Evolutionary conservation across 2,888 invertebrate genomes (phyloP).

Genomic region (Pantelozetes paolii): DNA sequence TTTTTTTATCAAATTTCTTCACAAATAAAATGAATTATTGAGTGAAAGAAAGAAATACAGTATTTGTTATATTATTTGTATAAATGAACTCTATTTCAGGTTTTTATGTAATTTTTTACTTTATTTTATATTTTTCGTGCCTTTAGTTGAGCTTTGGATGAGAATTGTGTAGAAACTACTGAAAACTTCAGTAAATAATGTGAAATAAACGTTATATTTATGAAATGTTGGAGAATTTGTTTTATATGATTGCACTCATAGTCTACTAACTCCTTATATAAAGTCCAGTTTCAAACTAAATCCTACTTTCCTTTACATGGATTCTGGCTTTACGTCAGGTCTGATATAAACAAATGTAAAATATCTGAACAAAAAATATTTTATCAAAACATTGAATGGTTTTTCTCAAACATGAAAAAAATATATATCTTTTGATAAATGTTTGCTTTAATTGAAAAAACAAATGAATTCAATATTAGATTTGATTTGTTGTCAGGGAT

Average conservation of each 20-base stretch:
- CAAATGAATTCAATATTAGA: conserved; percentile 7
- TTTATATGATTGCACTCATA: too few relatives aligned
- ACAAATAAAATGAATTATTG: conserved; percentile 12
- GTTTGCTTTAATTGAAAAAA: conserved; percentile 15
- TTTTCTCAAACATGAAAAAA: too few relatives aligned
- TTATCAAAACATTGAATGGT: too few relatives aligned
- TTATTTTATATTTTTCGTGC: conserved; percentile 24
- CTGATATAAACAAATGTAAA: background rate
- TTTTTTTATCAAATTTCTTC: too few relatives aligned
- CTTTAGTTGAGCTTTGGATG: background rate
- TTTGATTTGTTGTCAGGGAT: conserved; percentile 24
- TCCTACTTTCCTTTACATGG: background rate
- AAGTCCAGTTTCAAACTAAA: too few relatives aligned
- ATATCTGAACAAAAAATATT: too few relatives aligned
- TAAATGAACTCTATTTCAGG: background rate
- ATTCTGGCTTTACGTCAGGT: background rate
- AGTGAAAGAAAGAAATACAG: background rate
- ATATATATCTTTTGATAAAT: background rate
- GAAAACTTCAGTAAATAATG: conserved; percentile 5
- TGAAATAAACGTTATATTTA: too few relatives aligned
- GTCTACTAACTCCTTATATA: too few relatives aligned
- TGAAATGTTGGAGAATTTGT: too few relatives aligned
- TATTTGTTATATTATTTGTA: background rate
- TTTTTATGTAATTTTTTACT: conserved; percentile 26
- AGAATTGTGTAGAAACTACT: too few relatives aligned